Evolutionary conservation across 2,113 vertebrate species (phyloP), one percentile per base, ranked within the genome.

Genomic region (Brachionichthys hirsutus): DNA sequence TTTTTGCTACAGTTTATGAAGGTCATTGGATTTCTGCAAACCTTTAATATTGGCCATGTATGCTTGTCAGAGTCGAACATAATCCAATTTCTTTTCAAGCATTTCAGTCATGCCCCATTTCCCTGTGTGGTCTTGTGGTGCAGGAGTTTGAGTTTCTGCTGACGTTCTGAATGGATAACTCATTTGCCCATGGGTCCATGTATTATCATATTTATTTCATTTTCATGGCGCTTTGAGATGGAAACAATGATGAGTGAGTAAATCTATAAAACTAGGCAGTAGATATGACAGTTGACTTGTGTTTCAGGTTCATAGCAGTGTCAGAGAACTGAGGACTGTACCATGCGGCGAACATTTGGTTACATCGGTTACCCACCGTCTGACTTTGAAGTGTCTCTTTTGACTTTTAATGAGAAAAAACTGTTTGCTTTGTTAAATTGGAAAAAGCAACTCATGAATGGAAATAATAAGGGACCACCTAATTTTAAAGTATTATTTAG

Each of bases 221-320:
- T 85, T 82, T 75, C 57, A 52, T 40, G 11, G 44, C 47, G 48
- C 60, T 73, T 67, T 78, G 54, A 53, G 73, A 58, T 62, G 43
- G 61, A 58, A 65, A 57, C 46, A 12, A 74, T 58, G 81, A 56
- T 67, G 66, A 81, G 70, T 54, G 71, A 70, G 77, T 76, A 70
- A 78, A 70, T 80, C 68, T 30, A 70, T 86, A 69, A 68, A 72
- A 80, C 61, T 49, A 44, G 63, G 47, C 70, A 65, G 66, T 74
- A 88, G 77, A 89, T 78, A 38, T 56, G 79, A 84, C 76, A 61
- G 42, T 88, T 54, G 57, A 89, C 56, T 86, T 79, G 74, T 90
- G 11, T 93, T 92, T 80, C 90, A 94, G 93, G 73, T 90, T 79
- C 76, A 68, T 65, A 85, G 77, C 76, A 81, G 89, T 83, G 92